Evolutionary conservation across 2,888 invertebrate genomes (phyloP).

Genomic region (Pammene fasciana): DNA sequence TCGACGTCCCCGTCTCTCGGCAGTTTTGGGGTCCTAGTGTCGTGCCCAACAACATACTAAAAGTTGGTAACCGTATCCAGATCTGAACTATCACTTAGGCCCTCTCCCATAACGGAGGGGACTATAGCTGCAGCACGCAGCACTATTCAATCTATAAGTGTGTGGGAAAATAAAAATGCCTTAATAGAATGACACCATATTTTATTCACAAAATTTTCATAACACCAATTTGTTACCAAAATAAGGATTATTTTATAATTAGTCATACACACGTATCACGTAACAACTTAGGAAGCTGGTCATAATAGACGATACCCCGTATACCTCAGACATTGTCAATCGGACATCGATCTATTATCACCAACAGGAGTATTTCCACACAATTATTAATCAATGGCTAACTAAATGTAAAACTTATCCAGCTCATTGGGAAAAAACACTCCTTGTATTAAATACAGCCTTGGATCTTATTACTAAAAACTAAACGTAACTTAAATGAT

Average conservation of each 20-base stretch:
- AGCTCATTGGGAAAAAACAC: slow-evolving; percentile 69
- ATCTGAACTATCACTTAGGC: too few species aligned
- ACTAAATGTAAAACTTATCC: slow-evolving; percentile 57
- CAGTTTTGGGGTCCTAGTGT: too few species aligned
- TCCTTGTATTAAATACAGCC: slow-evolving; percentile 79
- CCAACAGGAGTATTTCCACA: slow-evolving; percentile 72
- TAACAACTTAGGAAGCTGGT: slow-evolving; percentile 72
- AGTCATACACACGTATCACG: slow-evolving; percentile 78
- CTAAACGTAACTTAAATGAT: slow-evolving; percentile 78
- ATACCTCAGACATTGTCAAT: slow-evolving; percentile 50
- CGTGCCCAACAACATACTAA: too few species aligned
- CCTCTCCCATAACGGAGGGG: too few species aligned
- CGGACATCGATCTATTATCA: slow-evolving; percentile 60
- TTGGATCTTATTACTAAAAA: slow-evolving; percentile 79
- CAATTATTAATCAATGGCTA: slow-evolving; percentile 59
- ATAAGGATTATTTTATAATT: slow-evolving; percentile 77
- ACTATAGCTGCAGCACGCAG: too few species aligned
- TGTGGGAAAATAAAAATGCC: slow-evolving; percentile 43
- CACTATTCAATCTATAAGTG: too few species aligned
- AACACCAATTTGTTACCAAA: slow-evolving; percentile 83
- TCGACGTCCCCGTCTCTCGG: too few species aligned
- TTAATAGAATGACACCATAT: slow-evolving; percentile 78
- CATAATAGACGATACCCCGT: slow-evolving; percentile 61
- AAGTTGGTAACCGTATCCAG: too few species aligned
- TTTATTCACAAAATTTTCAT: slow-evolving; percentile 81